Conservation (phyloP, 2,113 vertebrate genomes). For the Australoheros scitulus region DNA sequence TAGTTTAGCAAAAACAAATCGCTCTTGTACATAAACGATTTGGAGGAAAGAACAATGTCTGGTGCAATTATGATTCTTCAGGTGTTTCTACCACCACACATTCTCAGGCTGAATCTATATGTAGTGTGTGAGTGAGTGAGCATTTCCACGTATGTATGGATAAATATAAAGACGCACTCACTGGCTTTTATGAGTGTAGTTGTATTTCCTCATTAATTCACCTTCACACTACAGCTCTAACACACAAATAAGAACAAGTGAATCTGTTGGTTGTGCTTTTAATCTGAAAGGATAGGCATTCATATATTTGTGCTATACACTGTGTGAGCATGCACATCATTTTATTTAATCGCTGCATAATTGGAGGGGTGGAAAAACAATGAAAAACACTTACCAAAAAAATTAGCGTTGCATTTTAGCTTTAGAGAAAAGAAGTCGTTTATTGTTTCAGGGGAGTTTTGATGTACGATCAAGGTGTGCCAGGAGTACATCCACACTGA, state of each 20-base stretch:
- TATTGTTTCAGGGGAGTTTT: not conserved
- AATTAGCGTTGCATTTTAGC: slow-evolving; percentile 54
- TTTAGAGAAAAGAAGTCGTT: slow-evolving; percentile 9
- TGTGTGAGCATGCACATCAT: not conserved
- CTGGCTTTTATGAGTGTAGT: slow-evolving; percentile 22
- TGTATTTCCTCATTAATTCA: slow-evolving; percentile 29
- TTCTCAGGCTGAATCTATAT: slow-evolving; percentile 59
- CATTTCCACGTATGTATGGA: not conserved
- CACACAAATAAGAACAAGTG: slow-evolving; percentile 3
- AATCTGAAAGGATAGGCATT: slow-evolving; percentile 2
- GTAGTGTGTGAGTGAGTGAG: slow-evolving; percentile 2
- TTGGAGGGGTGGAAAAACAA: slow-evolving; percentile 32
- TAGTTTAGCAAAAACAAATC: slow-evolving; percentile 42
- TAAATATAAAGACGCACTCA: slow-evolving; percentile 34
- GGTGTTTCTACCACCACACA: slow-evolving; percentile 61
- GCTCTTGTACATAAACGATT: slow-evolving; percentile 43
- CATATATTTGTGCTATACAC: not conserved
- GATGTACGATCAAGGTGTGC: not conserved
- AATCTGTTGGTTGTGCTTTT: slow-evolving; percentile 1
- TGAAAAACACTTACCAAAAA: slow-evolving; percentile 48
- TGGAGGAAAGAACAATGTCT: slow-evolving; percentile 28
- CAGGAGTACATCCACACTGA: not conserved
- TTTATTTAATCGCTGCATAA: slow-evolving; percentile 37
- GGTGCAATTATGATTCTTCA: slow-evolving; percentile 63
- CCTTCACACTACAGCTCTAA: slow-evolving; percentile 46